These are phyloP conservation scores for Nyleta sp. DNA, from an alignment of 2,888 invertebrate genomes.

Conservation along the genomic window DNA sequence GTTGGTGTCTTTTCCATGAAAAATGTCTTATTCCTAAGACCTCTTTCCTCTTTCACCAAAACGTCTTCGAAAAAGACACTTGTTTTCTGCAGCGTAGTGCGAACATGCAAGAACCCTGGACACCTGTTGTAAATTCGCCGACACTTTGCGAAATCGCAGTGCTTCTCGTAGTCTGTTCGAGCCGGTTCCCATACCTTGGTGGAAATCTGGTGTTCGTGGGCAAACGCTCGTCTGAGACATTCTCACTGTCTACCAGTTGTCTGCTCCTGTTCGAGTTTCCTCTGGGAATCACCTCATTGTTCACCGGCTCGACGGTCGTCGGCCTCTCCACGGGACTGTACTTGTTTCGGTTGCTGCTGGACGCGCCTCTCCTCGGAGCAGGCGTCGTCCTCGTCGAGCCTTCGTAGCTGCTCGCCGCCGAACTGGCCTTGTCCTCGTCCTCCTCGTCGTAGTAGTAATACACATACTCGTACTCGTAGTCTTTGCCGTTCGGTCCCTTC, in stretches of 20 bases:
- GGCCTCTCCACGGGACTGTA: conserved; percentile 85
- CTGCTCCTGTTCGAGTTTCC: conserved; percentile 84
- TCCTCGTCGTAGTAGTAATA: conserved; percentile 96
- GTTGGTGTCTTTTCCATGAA: no score
- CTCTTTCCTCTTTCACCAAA: no score
- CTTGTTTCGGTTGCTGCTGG: conserved; percentile 84
- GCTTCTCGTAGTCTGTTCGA: no score
- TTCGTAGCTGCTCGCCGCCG: conserved; percentile 85
- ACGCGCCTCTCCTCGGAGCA: conserved; percentile 69
- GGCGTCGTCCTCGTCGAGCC: conserved; percentile 84
- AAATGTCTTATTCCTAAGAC: no score
- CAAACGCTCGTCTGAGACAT: conserved; percentile 84
- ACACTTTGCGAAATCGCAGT: no score
- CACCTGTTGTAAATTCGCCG: no score
- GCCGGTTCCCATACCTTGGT: conserved; percentile 84
- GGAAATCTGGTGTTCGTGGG: conserved; percentile 94
- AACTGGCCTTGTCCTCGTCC: conserved; percentile 83
- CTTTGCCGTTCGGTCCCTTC: conserved; percentile 94
- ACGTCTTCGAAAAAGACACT: no score
- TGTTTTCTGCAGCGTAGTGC: no score
- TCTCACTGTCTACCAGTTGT: conserved; percentile 79
- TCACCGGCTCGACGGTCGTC: conserved; percentile 85
- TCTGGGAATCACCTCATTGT: conserved; percentile 87
- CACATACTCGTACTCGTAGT: conserved; percentile 96
- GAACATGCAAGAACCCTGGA: no score